Conservation (phyloP, 2,888 invertebrate genomes). For the Augiades crinisus region DNA sequence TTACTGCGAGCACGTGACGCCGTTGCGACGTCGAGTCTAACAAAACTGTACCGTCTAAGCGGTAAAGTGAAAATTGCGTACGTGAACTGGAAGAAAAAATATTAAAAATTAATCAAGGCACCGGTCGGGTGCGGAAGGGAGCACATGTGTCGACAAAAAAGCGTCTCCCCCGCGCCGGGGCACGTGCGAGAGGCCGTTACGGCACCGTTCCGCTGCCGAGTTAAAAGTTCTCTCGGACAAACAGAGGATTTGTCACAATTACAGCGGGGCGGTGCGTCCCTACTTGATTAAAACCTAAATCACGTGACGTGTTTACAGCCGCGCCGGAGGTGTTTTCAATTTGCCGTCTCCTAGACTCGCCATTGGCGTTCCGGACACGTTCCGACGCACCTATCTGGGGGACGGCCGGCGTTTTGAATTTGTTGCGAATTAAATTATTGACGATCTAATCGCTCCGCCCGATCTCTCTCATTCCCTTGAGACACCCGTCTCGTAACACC, state of each 20-base stretch:
- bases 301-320: slow-evolving; percentile 82
- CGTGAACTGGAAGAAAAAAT: slow-evolving; percentile 80
- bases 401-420: slow-evolving; percentile 74
- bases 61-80: slow-evolving; percentile 80
- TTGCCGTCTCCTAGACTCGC: slow-evolving; percentile 72
- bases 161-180: slow-evolving; percentile 62
- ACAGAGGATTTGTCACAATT: slow-evolving; percentile 82
- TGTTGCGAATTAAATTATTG: slow-evolving; percentile 80
- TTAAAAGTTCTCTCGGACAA: slow-evolving; percentile 81
- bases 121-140: slow-evolving; percentile 49
- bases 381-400: slow-evolving; percentile 71
- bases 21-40: slow-evolving; percentile 29
- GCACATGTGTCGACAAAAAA: slow-evolving; percentile 81
- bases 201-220: slow-evolving; percentile 68
- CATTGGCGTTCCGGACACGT: slow-evolving; percentile 79
- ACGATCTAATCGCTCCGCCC: slow-evolving; percentile 69
- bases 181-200: slow-evolving; percentile 77
- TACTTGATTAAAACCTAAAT: slow-evolving; percentile 82
- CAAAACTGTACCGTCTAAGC: slow-evolving; percentile 53
- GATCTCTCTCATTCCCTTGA: slow-evolving; percentile 45
- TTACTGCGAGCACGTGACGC: slow-evolving; percentile 44
- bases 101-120: slow-evolving; percentile 80
- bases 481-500: slow-evolving; percentile 31
- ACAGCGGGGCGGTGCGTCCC: slow-evolving; percentile 75
- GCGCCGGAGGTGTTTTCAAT: slow-evolving; percentile 80